These are phyloP conservation scores for Arnoldichthys spilopterus DNA, from an alignment of 2,797 vertebrate species.

Conservation along the genomic window DNA sequence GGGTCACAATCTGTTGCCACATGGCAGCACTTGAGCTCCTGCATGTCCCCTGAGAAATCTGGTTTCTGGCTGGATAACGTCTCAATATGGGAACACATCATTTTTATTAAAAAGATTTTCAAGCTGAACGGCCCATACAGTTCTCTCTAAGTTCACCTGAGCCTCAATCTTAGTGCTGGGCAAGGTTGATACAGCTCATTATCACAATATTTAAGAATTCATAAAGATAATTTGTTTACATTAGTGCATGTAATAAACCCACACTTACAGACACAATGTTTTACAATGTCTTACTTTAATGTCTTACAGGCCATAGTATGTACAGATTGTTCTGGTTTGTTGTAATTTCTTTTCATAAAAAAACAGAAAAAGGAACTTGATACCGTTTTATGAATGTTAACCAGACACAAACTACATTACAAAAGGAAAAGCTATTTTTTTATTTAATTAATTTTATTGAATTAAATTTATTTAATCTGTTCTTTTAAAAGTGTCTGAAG, in stretches of 20 bases:
- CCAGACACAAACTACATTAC: too few species aligned
- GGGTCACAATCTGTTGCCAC: slow-evolving; percentile 57
- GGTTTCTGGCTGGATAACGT: slow-evolving; percentile 53
- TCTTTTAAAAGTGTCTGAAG: too few species aligned
- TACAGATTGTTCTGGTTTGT: too few species aligned
- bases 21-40: slow-evolving; percentile 48
- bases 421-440: too few species aligned
- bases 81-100: slow-evolving; percentile 43
- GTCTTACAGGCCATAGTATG: too few species aligned
- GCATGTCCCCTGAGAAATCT: slow-evolving; percentile 47
- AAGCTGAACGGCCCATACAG: neutral
- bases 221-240: neutral
- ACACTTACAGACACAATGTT: too few species aligned
- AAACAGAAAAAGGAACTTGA: too few species aligned
- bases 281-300: too few species aligned
- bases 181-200: neutral
- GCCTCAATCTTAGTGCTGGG: neutral
- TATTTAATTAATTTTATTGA: too few species aligned
- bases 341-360: neutral
- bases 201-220: neutral
- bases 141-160: neutral
- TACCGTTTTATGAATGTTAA: too few species aligned
- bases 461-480: too few species aligned
- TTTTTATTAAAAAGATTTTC: slow-evolving; percentile 55
- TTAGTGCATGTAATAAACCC: too few species aligned